Evolutionary conservation across 2,797 vertebrate species (phyloP).

Genomic region (Anguilla obscura): DNA sequence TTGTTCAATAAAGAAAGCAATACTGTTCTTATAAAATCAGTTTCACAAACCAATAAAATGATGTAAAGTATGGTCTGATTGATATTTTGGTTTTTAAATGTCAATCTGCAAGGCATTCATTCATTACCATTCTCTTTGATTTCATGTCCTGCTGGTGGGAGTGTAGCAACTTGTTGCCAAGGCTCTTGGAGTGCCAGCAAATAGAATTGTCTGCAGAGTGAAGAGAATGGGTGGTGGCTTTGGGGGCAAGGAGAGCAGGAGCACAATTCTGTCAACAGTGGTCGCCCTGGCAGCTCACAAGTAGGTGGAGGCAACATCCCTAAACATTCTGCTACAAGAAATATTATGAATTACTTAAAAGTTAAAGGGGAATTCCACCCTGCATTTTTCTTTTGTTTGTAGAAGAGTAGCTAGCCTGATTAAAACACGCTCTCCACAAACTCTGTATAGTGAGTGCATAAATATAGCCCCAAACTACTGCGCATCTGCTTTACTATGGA

Average conservation of each 20-base stretch:
- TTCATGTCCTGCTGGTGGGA: neutral
- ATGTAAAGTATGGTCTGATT: neutral
- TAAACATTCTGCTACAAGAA: neutral
- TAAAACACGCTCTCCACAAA: no score
- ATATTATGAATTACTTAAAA: no score
- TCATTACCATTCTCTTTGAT: neutral
- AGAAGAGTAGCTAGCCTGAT: neutral
- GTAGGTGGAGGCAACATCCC: slow-evolving; percentile 65
- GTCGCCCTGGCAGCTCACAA: slow-evolving; percentile 86
- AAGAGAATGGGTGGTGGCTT: slow-evolving; percentile 96
- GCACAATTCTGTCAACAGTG: slow-evolving; percentile 75
- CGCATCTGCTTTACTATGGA: no score
- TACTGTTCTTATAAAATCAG: no score
- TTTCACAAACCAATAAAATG: neutral
- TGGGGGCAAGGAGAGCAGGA: slow-evolving; percentile 89
- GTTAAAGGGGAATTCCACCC: slow-evolving; percentile 1
- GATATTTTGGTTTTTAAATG: neutral
- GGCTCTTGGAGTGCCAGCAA: slow-evolving; percentile 82
- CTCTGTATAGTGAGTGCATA: no score
- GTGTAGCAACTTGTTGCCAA: slow-evolving; percentile 73
- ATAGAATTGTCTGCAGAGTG: slow-evolving; percentile 82
- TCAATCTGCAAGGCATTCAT: neutral
- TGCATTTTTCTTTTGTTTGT: neutral
- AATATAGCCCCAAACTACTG: no score
- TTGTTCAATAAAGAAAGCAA: no score